These are phyloP conservation scores for Paramuricea clavata DNA, from an alignment of 92 coral and sea anemone species.

Conservation along the genomic window DNA sequence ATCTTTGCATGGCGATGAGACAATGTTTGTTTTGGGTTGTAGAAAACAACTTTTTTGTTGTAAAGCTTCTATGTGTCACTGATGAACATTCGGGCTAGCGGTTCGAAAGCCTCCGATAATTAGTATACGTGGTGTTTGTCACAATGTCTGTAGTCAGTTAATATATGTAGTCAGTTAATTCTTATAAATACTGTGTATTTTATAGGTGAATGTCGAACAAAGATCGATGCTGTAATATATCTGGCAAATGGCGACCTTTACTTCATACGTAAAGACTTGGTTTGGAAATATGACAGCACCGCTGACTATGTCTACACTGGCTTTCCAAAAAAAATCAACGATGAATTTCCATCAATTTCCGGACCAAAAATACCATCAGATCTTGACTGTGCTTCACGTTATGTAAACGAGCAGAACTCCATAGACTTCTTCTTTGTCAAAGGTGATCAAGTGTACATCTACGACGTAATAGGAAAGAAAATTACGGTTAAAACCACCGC, in stretches of 20 bases:
- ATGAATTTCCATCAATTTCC: not conserved
- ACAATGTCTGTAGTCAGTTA: too few species aligned
- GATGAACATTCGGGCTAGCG: too few species aligned
- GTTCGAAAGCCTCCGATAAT: too few species aligned
- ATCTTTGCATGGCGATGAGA: too few species aligned
- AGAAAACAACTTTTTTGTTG: too few species aligned
- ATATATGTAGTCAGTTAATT: too few species aligned
- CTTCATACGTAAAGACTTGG: slow-evolving; percentile 2
- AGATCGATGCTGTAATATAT: not conserved
- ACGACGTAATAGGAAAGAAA: not conserved
- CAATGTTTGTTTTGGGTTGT: too few species aligned
- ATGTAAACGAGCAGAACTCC: not conserved
- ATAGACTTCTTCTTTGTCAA: not conserved
- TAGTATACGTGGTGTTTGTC: too few species aligned
- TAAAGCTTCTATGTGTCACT: too few species aligned
- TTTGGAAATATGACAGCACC: slow-evolving; percentile 10
- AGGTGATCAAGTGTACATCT: not conserved
- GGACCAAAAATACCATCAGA: slow-evolving; percentile 4
- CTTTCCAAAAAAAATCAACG: not conserved
- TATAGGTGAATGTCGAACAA: not conserved
- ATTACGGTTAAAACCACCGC: not conserved
- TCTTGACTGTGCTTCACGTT: slow-evolving; percentile 4
- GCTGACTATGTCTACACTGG: not conserved
- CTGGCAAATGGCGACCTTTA: not conserved
- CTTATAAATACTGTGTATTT: not conserved